A percentile compares a stretch with the other conserved stretches of the same genome.
Evolutionary conservation across 2,113 vertebrate species (phyloP).

Genomic region (Oncorhynchus masou): DNA sequence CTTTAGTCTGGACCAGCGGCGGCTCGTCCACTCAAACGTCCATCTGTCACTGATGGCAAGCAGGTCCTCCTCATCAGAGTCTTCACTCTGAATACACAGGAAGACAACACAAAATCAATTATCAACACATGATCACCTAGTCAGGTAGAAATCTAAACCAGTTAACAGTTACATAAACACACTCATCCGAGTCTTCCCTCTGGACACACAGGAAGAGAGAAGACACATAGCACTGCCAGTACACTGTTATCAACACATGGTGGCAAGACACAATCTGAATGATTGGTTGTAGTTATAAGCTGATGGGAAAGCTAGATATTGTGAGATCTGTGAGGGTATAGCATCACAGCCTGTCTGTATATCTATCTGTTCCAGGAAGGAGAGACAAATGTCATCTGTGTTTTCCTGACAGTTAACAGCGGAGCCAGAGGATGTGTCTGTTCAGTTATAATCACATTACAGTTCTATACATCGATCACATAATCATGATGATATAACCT

Average conservation of each 20-base stretch:
- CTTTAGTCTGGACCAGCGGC: slow-evolving; percentile 92
- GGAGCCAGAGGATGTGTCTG: slow-evolving; percentile 32
- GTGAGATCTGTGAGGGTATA: not conserved
- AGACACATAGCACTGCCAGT: no score
- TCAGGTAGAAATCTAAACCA: slow-evolving; percentile 43
- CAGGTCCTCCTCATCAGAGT: slow-evolving; percentile 92
- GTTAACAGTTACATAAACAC: slow-evolving; percentile 73
- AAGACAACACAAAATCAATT: not conserved
- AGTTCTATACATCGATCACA: slow-evolving; percentile 20
- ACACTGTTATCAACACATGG: not conserved
- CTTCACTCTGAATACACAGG: slow-evolving; percentile 81
- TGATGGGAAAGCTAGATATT: not conserved
- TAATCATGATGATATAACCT: slow-evolving; percentile 41
- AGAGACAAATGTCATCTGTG: slow-evolving; percentile 4
- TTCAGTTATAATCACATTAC: slow-evolving; percentile 35
- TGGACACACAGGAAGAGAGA: slow-evolving; percentile 46
- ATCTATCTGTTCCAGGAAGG: not conserved
- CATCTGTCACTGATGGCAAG: slow-evolving; percentile 92
- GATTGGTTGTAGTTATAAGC: not conserved
- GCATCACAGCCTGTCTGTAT: not conserved
- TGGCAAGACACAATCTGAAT: not conserved
- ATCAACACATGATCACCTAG: not conserved
- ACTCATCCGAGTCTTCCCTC: slow-evolving; percentile 93
- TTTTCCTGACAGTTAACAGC: slow-evolving; percentile 17
- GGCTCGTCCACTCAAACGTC: slow-evolving; percentile 95